These are phyloP conservation scores for Sebastes jordani DNA, from an alignment of 2,797 vertebrate species.

Conservation along the genomic window DNA sequence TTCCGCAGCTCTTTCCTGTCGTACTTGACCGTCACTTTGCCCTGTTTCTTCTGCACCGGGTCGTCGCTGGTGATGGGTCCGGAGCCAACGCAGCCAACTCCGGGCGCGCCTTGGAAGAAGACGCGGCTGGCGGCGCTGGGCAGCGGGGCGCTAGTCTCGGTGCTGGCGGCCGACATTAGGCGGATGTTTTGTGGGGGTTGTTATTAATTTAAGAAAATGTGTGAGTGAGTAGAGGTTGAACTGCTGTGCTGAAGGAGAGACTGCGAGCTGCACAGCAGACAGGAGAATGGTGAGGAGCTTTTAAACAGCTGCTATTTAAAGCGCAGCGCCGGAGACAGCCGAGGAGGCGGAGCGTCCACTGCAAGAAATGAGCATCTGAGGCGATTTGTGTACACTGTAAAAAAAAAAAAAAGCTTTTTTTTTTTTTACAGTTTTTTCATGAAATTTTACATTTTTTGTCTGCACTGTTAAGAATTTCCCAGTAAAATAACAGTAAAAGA, in stretches of 20 bases:
- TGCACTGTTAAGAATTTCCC: too few species aligned
- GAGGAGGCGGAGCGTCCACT: conserved; percentile 67
- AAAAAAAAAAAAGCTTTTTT: too few species aligned
- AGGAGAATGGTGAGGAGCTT: conserved; percentile 66
- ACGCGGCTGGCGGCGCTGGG: conserved; percentile 72
- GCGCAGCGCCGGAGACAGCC: conserved; percentile 70
- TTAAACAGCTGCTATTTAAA: conserved; percentile 87
- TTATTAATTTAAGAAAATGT: conserved; percentile 14
- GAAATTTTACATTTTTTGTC: too few species aligned
- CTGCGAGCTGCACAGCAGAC: conserved; percentile 48
- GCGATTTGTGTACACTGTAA: not conserved
- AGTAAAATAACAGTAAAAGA: too few species aligned
- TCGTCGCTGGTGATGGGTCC: conserved; percentile 75
- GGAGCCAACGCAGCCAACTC: conserved; percentile 85
- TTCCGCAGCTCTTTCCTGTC: conserved; percentile 97
- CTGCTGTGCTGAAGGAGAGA: conserved; percentile 21
- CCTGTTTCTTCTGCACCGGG: conserved; percentile 90
- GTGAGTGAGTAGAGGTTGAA: conserved; percentile 31
- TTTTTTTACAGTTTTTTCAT: too few species aligned
- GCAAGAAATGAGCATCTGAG: conserved; percentile 21
- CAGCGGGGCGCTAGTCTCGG: conserved; percentile 75
- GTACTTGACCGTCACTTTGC: conserved; percentile 98
- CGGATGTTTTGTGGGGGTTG: conserved; percentile 4
- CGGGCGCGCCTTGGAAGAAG: conserved; percentile 78
- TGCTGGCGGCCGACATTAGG: conserved; percentile 76